Percentiles rank a stretch among this genome's conserved stretches.
Evolutionary conservation across 92 coral and sea anemone genomes (phyloP).

Genomic region (Zoanthus sociatus): DNA sequence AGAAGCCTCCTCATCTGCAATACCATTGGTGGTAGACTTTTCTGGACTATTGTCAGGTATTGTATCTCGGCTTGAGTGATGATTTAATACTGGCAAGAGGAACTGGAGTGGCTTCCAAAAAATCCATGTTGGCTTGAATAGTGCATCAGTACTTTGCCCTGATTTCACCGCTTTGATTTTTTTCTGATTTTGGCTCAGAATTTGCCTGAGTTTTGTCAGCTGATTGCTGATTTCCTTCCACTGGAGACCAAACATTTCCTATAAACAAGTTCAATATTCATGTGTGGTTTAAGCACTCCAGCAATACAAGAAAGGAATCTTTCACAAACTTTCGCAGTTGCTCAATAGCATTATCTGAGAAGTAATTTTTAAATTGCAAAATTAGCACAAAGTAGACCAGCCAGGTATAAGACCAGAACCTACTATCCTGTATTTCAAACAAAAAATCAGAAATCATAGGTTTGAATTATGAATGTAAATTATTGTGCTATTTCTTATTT

Average conservation of each 20-base stretch:
- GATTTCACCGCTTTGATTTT: constrained; percentile 43
- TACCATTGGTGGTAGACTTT: constrained; percentile 2
- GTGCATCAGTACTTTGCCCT: constrained; percentile 60
- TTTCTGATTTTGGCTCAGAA: constrained; percentile 46
- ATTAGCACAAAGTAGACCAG: background rate
- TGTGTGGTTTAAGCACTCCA: background rate
- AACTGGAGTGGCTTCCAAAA: constrained; percentile 49
- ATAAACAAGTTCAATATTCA: constrained; percentile 25
- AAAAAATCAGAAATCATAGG: no score
- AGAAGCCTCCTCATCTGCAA: constrained; percentile 33
- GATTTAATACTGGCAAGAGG: constrained; percentile 48
- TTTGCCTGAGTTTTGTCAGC: constrained; percentile 42
- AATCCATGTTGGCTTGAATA: constrained; percentile 51
- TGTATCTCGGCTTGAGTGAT: constrained; percentile 46
- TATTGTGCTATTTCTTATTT: no score
- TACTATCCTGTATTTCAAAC: no score
- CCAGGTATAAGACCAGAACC: no score
- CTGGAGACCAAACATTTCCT: constrained; percentile 42
- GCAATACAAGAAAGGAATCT: background rate
- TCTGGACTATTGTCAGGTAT: constrained; percentile 32
- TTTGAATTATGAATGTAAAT: no score
- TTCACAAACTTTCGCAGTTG: background rate
- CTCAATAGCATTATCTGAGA: background rate
- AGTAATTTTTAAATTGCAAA: background rate
- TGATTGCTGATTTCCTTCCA: constrained; percentile 53